These are phyloP conservation scores for Oxyura jamaicensis DNA, from an alignment of 2,113 vertebrate genomes.

Conservation along the genomic window DNA sequence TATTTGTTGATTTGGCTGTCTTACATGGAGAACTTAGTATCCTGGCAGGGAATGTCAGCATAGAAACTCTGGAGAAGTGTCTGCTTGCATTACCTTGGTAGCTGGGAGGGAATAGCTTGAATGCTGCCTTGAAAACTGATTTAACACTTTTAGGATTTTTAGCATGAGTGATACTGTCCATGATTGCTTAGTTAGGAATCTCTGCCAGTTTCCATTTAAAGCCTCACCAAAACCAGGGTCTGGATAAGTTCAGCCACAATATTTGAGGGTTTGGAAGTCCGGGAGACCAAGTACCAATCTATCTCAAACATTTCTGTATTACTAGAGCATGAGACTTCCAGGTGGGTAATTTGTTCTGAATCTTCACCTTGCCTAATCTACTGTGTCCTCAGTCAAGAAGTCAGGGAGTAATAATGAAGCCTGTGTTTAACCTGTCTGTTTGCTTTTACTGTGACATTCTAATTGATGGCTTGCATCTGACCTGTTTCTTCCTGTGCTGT, in stretches of 20 bases:
- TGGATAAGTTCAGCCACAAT: neutral
- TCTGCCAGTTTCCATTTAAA: neutral
- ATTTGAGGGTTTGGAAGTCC: neutral
- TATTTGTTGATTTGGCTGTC: neutral
- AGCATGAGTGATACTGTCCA: fast-evolving
- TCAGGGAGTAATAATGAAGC: neutral
- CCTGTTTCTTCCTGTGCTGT: conserved; percentile 7
- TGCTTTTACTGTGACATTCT: neutral
- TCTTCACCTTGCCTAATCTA: neutral
- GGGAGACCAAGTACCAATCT: neutral
- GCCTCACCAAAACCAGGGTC: neutral
- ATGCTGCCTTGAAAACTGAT: neutral
- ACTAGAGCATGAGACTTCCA: neutral
- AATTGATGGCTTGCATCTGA: neutral
- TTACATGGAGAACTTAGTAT: neutral
- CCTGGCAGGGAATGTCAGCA: neutral
- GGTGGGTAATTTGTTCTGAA: neutral
- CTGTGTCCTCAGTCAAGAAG: neutral
- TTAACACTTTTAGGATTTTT: neutral
- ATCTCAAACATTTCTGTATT: neutral
- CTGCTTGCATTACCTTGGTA: neutral
- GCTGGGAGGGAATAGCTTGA: neutral
- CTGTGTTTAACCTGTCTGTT: neutral
- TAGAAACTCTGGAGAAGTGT: neutral
- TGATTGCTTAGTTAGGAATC: neutral